A percentile compares a stretch with the other conserved stretches of the same genome.
These are phyloP conservation scores for Oscheius sp. DNA, from an alignment of 2,888 invertebrate genomes.

Conservation along the genomic window DNA sequence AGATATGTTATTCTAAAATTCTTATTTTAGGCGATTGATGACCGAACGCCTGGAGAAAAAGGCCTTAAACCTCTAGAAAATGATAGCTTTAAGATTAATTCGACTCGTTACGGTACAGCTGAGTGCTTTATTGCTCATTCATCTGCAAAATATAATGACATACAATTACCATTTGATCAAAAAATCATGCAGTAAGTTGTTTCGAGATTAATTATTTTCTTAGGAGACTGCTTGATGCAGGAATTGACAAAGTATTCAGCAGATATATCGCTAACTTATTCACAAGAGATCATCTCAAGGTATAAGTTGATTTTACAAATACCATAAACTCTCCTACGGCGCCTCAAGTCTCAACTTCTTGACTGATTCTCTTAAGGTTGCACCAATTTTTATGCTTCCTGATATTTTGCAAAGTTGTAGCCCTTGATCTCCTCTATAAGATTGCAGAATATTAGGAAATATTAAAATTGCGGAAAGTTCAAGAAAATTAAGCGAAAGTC, in stretches of 20 bases:
- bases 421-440: too few species aligned
- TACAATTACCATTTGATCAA: slow-evolving; percentile 77
- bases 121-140: slow-evolving; percentile 97
- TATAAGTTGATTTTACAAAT: slow-evolving; percentile 5
- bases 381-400: too few species aligned
- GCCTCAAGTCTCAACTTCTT: too few species aligned
- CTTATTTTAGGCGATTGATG: slow-evolving; percentile 83
- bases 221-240: slow-evolving; percentile 83
- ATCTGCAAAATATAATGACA: slow-evolving; percentile 90
- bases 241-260: slow-evolving; percentile 90
- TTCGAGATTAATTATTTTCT: slow-evolving; percentile 71
- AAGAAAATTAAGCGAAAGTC: too few species aligned
- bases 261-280: slow-evolving; percentile 97
- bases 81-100: slow-evolving; percentile 81
- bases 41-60: slow-evolving; percentile 89
- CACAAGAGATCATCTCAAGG: slow-evolving; percentile 91
- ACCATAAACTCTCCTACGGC: too few species aligned
- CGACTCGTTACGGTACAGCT: slow-evolving; percentile 96
- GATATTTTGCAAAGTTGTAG: too few species aligned
- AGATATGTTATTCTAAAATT: background rate
- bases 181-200: slow-evolving; percentile 5
- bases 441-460: too few species aligned
- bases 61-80: slow-evolving; percentile 76
- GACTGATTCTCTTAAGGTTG: too few species aligned
- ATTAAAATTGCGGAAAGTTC: too few species aligned